A percentile compares a stretch with the other conserved stretches of the same genome.
These are phyloP conservation scores for Spongilla lacustris DNA, from an alignment of 37 sponge, comb jelly and placozoan species.

Conservation along the genomic window DNA sequence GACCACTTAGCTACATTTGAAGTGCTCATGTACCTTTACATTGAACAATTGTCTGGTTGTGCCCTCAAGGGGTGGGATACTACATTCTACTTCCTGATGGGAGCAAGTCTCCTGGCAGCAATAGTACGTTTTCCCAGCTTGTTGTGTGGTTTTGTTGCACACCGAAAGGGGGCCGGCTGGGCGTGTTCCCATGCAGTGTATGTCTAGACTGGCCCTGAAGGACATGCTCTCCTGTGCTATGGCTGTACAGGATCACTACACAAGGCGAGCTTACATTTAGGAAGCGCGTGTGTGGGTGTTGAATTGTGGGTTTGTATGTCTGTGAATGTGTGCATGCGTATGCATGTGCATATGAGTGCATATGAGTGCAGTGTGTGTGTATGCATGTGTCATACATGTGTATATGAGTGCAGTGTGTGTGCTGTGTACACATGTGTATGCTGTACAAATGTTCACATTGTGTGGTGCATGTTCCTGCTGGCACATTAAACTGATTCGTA, in stretches of 20 bases:
- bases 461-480: too few species aligned
- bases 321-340: conserved; percentile 13
- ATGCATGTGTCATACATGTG: too few species aligned
- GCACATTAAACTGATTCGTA: too few species aligned
- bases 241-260: not conserved
- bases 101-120: conserved; percentile 64
- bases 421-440: too few species aligned
- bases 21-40: not conserved
- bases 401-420: too few species aligned
- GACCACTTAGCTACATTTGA: too few species aligned
- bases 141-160: too few species aligned
- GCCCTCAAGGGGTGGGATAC: conserved; percentile 51
- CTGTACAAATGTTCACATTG: too few species aligned
- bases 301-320: too few species aligned
- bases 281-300: not conserved
- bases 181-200: not conserved
- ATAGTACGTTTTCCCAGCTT: conserved; percentile 67
- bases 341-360: not conserved
- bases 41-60: not conserved
- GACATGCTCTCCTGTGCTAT: not conserved
- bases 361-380: not conserved
- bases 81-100: conserved; percentile 85
- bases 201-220: not conserved
- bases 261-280: not conserved
- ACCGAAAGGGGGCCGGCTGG: too few species aligned